A percentile compares a stretch with the other conserved stretches of the same genome.
Evolutionary conservation across 2,888 invertebrate genomes (phyloP).

Genomic region (Chymomyza procnemis): DNA sequence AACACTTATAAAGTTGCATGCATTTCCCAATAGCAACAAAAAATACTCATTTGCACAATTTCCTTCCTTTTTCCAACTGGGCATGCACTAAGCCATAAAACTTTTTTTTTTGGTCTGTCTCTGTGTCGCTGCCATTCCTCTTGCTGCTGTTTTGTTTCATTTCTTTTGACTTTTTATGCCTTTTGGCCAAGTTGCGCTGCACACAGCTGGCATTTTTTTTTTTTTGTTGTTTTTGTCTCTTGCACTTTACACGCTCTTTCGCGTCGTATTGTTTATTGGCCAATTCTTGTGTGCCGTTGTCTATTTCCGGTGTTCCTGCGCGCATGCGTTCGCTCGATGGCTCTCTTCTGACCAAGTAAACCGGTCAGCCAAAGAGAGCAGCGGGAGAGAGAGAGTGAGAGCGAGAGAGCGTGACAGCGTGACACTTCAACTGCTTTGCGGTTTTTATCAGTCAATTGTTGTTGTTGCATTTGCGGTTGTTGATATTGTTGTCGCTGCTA

Average conservation of each 20-base stretch:
- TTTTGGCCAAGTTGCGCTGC: conserved; percentile 37
- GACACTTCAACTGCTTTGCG: not conserved
- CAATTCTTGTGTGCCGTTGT: conserved; percentile 5
- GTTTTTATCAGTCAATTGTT: not conserved
- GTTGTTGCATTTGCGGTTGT: not conserved
- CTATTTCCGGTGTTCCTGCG: conserved; percentile 58
- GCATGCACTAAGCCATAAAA: not conserved
- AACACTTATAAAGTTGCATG: no score
- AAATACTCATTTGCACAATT: no score
- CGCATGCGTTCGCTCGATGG: conserved; percentile 45
- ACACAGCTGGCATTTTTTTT: conserved; percentile 4
- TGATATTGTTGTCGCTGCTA: not conserved
- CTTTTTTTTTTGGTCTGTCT: conserved; percentile 4
- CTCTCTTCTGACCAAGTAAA: conserved; percentile 25
- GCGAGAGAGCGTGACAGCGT: not conserved
- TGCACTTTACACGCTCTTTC: conserved; percentile 45
- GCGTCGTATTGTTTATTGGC: conserved; percentile 23
- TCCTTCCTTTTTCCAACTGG: no score
- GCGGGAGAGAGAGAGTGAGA: not conserved
- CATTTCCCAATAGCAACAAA: no score
- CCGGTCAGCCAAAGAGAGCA: conserved; percentile 31
- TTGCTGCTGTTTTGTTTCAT: conserved; percentile 22
- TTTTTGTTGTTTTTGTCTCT: conserved; percentile 30
- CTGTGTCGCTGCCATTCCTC: conserved; percentile 41
- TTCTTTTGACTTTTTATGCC: conserved; percentile 32